Base-by-base conservation (phyloP, 2,113 vertebrate species). In the Bujurquina vittata region DNA sequence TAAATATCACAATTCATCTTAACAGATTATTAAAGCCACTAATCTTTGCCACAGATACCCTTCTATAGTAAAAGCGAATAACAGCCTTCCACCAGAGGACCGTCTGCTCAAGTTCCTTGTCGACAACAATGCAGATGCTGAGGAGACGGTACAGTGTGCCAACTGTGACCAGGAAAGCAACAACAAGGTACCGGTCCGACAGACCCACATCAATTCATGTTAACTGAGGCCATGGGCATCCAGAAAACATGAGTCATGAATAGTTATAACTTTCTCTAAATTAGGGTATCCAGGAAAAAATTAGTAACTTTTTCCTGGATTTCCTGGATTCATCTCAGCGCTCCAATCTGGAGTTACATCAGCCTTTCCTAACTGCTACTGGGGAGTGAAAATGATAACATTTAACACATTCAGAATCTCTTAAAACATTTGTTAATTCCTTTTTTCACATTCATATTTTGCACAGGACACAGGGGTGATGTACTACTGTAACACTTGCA, bases 401-500 rank as follows among this genome's bases (percentile, higher is more conserved):
- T 54, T 3, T 54, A 72, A 72, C 56, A 29, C 26, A 43, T 23
- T 58, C 35, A 12, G 11, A 43, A 14, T 37, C 6, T 26, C 26
- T 72, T 72, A 52, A 72, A 72, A 52, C 26, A 72, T 52, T 17
- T 49, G 15, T 7, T 49, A 4, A 14, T 52, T 17, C 17, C 5
- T 3, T 37, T 46, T 20, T 18, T 11, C 20, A 18, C 57, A 10
- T 59, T 60, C 55, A 33, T 1, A 22, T 74, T 43, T n/a, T 69
- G 17, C 40, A 0, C 89, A 99, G 98, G 97, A 98, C 60, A 69
- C 95, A 8, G 97, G 96, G 75, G 87, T 96, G 94, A 97, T 97
- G 93, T 97, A 96, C 89, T 99, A 96, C 95, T 98, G 98, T 92
- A 98, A 98, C 94, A 98, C 97, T 15, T 98, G 98, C 17, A 96